Conservation (phyloP, 2,113 vertebrate genomes). For the Centropus bengalensis region DNA sequence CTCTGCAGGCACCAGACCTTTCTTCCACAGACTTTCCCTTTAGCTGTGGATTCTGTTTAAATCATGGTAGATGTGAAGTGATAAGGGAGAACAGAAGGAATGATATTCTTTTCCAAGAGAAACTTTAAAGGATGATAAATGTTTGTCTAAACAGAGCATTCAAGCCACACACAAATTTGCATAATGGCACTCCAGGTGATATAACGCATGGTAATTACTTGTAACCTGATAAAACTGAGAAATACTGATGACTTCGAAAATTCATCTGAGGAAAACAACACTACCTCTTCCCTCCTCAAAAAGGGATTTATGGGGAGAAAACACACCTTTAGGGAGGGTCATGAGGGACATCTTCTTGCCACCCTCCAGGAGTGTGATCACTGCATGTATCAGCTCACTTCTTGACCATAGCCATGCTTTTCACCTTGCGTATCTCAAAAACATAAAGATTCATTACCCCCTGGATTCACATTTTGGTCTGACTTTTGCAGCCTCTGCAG, state of each 20-base stretch:
- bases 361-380: not conserved
- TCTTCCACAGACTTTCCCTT: constrained; percentile 8
- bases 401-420: not conserved
- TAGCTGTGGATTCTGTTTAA: constrained; percentile 38
- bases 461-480: not conserved
- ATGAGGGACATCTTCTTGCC: not conserved
- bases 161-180: constrained; percentile 72
- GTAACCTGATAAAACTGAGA: constrained; percentile 52
- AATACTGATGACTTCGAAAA: constrained; percentile 4
- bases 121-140: constrained; percentile 75
- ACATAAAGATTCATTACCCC: not conserved
- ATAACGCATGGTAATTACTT: constrained; percentile 49
- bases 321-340: not conserved
- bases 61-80: not conserved
- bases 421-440: not conserved
- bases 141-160: constrained; percentile 73
- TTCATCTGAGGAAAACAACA: not conserved
- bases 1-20: not conserved
- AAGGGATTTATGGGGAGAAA: not conserved
- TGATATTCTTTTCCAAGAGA: constrained; percentile 57
- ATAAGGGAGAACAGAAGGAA: constrained; percentile 45
- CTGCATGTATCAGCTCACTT: not conserved
- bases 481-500: not conserved
- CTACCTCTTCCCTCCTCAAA: not conserved
- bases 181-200: constrained; percentile 74